Evolutionary conservation across 2,888 invertebrate species (phyloP), one percentile per base, ranked within the genome.

Genomic region (Nemotelus nigrinus): DNA sequence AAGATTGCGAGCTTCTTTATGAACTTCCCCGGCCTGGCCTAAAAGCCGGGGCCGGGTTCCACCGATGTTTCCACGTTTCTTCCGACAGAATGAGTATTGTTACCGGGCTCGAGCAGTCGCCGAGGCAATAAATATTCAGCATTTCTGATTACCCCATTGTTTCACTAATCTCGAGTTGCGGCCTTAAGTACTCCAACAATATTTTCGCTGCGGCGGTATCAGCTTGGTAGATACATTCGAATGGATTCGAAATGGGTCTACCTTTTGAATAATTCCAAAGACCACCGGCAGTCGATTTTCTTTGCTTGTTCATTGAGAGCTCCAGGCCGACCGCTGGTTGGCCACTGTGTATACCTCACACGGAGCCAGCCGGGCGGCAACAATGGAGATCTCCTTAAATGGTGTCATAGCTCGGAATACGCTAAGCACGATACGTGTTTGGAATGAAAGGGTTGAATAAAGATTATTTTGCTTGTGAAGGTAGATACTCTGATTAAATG

Each of bases 131-230:
- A 77, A 77, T 78, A 76, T 77, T 72, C 77, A 77, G 60, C 63
- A 78, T 77, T 78, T 78, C 77, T 78, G 78, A 78, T 78, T 78
- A 72, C 77, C 67, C 78, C 78, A 78, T 78, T 78, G 78, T 78
- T 78, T 70, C 58, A 63, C 76, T 67, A 67, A 63, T 74, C 60
- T 48, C 3, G 48, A 74, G 74, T 60, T 63, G 60, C 25, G 58
- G 74, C 74, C 63, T 41, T n/a, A 41, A 60, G 74, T 25, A 25
- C 25, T 25, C 25, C 25, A 25, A 25, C 48, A 74, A 48, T 48
- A 60, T 74, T 43, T n/a, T 48, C 74, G 74, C 47, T 60, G 25
- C 8, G 60, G 63, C 47, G 70, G 53, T 43, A 70, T 70, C 25
- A 25, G 25, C 25, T 25, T 25, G 25, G 25, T 25, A 25, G 25